These are phyloP conservation scores for Macrosiphum euphorbiae DNA, from an alignment of 2,888 invertebrate species.

Conservation along the genomic window DNA sequence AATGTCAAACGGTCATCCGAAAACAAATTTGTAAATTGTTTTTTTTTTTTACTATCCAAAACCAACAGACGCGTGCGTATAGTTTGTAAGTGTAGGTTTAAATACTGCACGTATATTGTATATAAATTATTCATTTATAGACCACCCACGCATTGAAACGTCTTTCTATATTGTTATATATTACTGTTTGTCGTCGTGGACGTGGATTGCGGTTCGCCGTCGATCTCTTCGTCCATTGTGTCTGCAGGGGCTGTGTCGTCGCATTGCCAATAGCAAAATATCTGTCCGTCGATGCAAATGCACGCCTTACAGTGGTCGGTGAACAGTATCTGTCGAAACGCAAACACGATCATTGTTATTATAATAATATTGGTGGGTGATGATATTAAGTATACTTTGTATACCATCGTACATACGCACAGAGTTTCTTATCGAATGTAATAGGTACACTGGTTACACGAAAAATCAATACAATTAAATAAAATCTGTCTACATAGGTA, in stretches of 20 bases:
- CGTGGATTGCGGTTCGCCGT: constrained; percentile 24
- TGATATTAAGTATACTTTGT: not conserved
- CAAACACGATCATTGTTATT: not conserved
- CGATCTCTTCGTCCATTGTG: not conserved
- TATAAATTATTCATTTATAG: not conserved
- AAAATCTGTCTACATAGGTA: too few species aligned
- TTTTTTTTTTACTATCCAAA: not conserved
- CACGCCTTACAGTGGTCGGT: constrained; percentile 77
- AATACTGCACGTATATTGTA: not conserved
- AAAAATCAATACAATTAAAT: not conserved
- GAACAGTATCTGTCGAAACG: constrained; percentile 74
- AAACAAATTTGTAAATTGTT: not conserved
- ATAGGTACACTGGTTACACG: too few species aligned
- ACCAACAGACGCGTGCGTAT: not conserved
- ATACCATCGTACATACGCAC: not conserved
- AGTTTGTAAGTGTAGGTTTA: not conserved
- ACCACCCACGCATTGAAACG: not conserved
- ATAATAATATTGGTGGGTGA: too few species aligned
- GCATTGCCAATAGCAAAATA: constrained; percentile 78
- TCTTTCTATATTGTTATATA: not conserved
- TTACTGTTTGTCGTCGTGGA: constrained; percentile 45
- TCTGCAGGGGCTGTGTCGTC: constrained; percentile 29
- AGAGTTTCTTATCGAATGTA: not conserved
- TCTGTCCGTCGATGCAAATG: constrained; percentile 77
- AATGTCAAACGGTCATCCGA: not conserved